Evolutionary conservation across 2,113 vertebrate genomes (phyloP).

Genomic region (Cricetomys ansorgei): DNA sequence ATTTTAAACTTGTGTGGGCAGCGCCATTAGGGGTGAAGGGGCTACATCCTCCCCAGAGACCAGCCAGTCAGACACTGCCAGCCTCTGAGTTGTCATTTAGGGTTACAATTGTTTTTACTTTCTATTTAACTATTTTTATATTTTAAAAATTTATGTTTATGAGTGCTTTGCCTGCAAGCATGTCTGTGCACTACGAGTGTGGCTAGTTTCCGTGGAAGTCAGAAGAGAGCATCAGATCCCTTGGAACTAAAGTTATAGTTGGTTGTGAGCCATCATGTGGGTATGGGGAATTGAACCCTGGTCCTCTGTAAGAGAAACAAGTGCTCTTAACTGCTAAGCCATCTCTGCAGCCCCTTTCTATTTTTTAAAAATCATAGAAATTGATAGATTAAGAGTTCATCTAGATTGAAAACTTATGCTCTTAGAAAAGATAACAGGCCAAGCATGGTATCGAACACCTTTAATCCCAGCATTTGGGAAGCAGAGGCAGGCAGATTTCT

Average conservation of each 20-base stretch:
- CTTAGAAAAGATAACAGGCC: neutral
- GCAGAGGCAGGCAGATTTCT: neutral
- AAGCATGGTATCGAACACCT: neutral
- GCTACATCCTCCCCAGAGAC: neutral
- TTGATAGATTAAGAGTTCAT: neutral
- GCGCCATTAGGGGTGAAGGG: slow-evolving; percentile 42
- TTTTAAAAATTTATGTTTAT: neutral
- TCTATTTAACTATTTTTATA: neutral
- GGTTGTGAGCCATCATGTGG: neutral
- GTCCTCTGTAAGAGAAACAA: neutral
- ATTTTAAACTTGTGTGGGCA: neutral
- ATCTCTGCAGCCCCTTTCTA: neutral
- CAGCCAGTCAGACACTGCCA: neutral
- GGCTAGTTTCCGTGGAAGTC: neutral
- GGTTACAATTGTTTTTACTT: neutral
- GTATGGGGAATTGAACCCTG: neutral
- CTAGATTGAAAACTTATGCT: neutral
- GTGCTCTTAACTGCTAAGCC: neutral
- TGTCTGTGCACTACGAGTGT: neutral
- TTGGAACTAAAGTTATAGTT: neutral
- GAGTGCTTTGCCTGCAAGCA: neutral
- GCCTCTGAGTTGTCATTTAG: neutral
- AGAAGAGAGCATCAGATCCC: neutral
- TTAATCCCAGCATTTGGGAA: neutral
- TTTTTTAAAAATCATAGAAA: neutral